A percentile compares a stretch with the other conserved stretches of the same genome.
Evolutionary conservation across 1,140 invertebrate genomes (phyloP).

Genomic region (Aphelinus certus): DNA sequence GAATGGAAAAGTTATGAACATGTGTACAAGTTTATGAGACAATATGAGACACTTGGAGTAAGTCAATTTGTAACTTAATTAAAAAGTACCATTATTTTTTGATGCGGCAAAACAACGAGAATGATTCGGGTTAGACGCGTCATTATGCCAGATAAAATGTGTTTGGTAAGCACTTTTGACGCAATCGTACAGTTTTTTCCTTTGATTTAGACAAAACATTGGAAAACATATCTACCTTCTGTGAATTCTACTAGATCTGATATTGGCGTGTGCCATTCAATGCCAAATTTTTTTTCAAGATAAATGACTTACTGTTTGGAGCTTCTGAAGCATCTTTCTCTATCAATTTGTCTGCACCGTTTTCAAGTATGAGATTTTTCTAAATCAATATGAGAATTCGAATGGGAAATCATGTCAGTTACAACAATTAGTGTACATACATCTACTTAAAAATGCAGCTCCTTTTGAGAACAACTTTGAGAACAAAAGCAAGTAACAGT

Average conservation of each 20-base stretch:
- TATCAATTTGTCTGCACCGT: constrained; percentile 1
- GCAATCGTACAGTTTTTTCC: constrained; percentile 1
- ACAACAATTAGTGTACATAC: too few species aligned
- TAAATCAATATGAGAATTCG: too few species aligned
- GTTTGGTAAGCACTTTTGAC: constrained; percentile 13
- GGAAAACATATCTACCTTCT: neutral
- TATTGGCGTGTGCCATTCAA: neutral
- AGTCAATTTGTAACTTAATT: neutral
- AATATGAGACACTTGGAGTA: too few species aligned
- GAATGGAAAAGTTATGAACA: too few species aligned
- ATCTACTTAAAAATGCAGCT: too few species aligned
- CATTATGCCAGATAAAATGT: neutral
- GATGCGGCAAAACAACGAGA: neutral
- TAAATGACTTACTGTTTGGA: neutral
- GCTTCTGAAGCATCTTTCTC: neutral
- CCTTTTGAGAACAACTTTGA: too few species aligned
- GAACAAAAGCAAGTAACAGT: too few species aligned
- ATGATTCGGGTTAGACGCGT: constrained; percentile 12
- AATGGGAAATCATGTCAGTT: too few species aligned
- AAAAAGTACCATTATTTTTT: neutral
- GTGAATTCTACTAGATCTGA: neutral
- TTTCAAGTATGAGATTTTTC: neutral
- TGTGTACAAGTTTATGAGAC: too few species aligned
- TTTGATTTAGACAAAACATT: constrained; percentile 11
- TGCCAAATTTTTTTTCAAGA: neutral